phyloP scores from a whole-genome alignment of 2,888 invertebrate species.

The Ischnura elegans region DNA sequence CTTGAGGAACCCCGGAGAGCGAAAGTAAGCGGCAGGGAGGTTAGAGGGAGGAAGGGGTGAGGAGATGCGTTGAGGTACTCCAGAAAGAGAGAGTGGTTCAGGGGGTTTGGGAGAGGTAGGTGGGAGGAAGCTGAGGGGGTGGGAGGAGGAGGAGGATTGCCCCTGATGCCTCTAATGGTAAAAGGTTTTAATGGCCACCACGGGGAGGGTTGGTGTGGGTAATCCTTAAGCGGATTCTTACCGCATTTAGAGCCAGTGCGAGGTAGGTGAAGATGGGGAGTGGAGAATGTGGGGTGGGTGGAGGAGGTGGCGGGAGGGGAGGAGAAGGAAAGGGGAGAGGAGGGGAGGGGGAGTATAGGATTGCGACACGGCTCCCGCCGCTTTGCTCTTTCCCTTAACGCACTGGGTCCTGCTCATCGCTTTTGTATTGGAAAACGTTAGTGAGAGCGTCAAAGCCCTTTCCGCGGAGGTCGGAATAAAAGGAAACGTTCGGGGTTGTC shows the following conservation, averaged over 20 bases:
- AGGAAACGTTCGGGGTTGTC: background rate
- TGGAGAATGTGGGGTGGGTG: background rate
- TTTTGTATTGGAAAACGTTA: conserved; percentile 31
- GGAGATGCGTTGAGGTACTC: too few relatives aligned
- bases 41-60: background rate
- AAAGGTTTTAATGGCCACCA: conserved; percentile 55
- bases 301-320: background rate
- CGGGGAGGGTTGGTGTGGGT: conserved; percentile 47
- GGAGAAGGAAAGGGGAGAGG: background rate
- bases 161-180: conserved; percentile 52
- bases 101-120: background rate
- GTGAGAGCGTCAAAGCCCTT: background rate
- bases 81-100: background rate
- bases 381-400: conserved; percentile 27
- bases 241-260: conserved; percentile 51
- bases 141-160: conserved; percentile 52
- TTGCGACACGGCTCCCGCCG: background rate
- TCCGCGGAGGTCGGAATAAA: background rate
- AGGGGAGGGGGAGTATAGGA: background rate
- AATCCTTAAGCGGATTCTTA: conserved; percentile 66
- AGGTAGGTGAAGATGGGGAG: conserved; percentile 12
- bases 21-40: conserved; percentile 1
- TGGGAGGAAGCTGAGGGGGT: background rate
- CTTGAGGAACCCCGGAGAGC: background rate
- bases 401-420: background rate